Evolutionary conservation across 2,113 vertebrate genomes (phyloP), one percentile per base, ranked within the genome.

Genomic region (Poicephalus gulielmi): DNA sequence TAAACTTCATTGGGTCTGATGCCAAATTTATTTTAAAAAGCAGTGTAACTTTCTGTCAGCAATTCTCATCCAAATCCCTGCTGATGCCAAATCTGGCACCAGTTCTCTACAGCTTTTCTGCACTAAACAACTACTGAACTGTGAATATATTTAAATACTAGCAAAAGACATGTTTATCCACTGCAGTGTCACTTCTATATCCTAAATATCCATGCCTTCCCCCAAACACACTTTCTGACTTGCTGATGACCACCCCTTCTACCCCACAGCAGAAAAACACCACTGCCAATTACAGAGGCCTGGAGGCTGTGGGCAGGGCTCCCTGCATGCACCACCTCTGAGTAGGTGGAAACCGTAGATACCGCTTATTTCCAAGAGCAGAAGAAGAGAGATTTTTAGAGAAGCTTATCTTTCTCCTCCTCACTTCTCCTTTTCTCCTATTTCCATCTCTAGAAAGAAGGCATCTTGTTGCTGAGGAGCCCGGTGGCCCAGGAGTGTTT

Each of bases 71-170:
- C 57, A 85, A 90, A 79, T 91, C 33, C 30, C 44, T 60, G 25
- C 23, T 66, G 52, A 50, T 89, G 57, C 60, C 64, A 87, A 93
- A 90, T 47, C 41, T 85, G 70, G 35, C 57, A 79, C 33, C 8
- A 30, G 15, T 33, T 85, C 47, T 70, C n/a, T 84, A 46, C 68
- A 76, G 35, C 16, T 85, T 93, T 84, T 73, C 78, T 17, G 3
- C 33, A 10, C 35, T 68, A 46, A 74, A 68, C 35, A 86, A 12
- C 31, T n/a, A 37, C 19, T 23, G 47, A 76, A 75, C 16, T 82
- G 60, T 47, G 55, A 75, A 93, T 85, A 68, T 64, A 76, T 60
- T 90, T 71, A 64, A 62, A 71, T 79, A 91, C 39, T 62, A 55
- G 5, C 5, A 10, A 33, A 83, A 82, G 11, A 43, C 1, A 0